These are phyloP conservation scores for Drosophila grimshawi DNA, from an alignment of 1,140 invertebrate species.

Conservation along the genomic window DNA sequence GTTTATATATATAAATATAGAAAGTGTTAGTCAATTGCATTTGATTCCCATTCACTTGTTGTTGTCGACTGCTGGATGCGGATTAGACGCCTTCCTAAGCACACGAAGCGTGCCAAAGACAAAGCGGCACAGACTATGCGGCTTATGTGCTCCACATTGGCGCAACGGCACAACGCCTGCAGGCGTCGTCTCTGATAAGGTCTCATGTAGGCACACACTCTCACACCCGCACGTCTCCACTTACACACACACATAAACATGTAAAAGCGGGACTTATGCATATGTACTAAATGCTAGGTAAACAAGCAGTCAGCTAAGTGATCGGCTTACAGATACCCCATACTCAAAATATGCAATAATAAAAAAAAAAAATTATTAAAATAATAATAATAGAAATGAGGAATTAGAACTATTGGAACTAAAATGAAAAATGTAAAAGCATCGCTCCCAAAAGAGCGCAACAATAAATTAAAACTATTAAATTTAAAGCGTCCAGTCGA, in stretches of 20 bases:
- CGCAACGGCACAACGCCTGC: slow-evolving; percentile 17
- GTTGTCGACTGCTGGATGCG: slow-evolving; percentile 13
- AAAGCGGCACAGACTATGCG: slow-evolving; percentile 45
- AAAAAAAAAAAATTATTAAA: neutral
- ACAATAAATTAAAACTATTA: neutral
- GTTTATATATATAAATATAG: neutral
- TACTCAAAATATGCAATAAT: neutral
- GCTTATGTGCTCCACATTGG: slow-evolving; percentile 44
- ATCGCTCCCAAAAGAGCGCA: neutral
- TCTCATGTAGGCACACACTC: neutral
- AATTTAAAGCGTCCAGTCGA: too few species aligned
- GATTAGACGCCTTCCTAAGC: slow-evolving; percentile 32
- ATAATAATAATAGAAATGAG: neutral
- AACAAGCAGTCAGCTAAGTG: slow-evolving; percentile 8
- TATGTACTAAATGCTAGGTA: slow-evolving; percentile 34
- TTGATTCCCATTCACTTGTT: neutral
- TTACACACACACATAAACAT: neutral
- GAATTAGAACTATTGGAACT: too few species aligned
- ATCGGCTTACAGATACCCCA: slow-evolving; percentile 2
- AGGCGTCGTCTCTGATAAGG: slow-evolving; percentile 41
- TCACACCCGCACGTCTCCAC: neutral
- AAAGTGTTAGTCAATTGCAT: slow-evolving; percentile 13
- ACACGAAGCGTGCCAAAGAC: slow-evolving; percentile 49
- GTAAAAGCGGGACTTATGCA: neutral
- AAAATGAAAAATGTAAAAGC: neutral